Percentiles rank a stretch among this genome's conserved stretches.
Conservation (phyloP, 2,888 invertebrate species). For the Hoplodrina blanda region DNA sequence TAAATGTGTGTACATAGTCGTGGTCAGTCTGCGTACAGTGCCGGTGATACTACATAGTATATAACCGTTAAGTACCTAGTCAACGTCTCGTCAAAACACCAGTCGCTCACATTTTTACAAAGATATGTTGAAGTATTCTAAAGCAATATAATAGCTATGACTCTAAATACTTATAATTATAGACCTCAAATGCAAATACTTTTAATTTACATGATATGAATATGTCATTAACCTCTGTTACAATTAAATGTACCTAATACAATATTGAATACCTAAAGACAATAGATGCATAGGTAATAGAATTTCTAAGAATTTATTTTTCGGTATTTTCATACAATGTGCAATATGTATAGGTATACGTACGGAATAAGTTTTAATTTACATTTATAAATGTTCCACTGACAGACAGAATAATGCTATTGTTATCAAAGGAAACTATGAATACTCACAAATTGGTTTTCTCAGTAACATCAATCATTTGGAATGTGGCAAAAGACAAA, state of each 20-base stretch:
- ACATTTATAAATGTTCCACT: conserved; percentile 23
- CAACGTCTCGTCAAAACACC: conserved; percentile 75
- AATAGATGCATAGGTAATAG: conserved; percentile 73
- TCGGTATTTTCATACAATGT: conserved; percentile 55
- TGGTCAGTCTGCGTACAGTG: conserved; percentile 83
- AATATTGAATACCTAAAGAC: conserved; percentile 81
- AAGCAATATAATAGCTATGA: conserved; percentile 90
- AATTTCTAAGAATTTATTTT: conserved; percentile 61
- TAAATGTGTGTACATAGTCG: conserved; percentile 69
- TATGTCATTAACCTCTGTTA: conserved; percentile 90
- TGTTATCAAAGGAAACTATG: conserved; percentile 45
- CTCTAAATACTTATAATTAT: conserved; percentile 89
- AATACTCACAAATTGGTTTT: conserved; percentile 46
- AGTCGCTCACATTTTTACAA: conserved; percentile 86
- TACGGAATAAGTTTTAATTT: conserved; percentile 43
- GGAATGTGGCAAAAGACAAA: conserved; percentile 88
- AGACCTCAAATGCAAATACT: conserved; percentile 91
- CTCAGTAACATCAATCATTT: conserved; percentile 73
- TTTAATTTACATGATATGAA: conserved; percentile 91
- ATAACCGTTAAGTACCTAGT: conserved; percentile 68
- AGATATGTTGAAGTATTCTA: conserved; percentile 90
- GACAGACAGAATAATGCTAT: conserved; percentile 37
- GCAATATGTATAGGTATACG: conserved; percentile 43
- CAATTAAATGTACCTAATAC: conserved; percentile 76
- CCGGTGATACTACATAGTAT: conserved; percentile 74